Conservation (phyloP, 2,113 vertebrate species). For the Ictalurus furcatus region DNA sequence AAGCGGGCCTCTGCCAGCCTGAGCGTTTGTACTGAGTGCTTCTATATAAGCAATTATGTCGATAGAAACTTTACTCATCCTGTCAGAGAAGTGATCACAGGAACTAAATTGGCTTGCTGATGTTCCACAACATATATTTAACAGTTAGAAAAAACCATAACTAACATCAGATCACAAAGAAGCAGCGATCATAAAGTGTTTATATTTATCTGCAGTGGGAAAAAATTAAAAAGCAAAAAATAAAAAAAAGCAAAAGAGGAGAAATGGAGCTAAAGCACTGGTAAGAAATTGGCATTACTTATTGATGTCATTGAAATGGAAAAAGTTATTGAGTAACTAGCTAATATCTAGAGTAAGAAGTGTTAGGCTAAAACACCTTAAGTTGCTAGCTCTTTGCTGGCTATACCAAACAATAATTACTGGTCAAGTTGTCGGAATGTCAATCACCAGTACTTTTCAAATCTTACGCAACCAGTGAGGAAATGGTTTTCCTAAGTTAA, state of each 20-base stretch:
- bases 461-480: not conserved
- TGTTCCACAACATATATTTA: not conserved
- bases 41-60: not conserved
- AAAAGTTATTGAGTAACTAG: not conserved
- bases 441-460: no score
- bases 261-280: not conserved
- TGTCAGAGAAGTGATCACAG: not conserved
- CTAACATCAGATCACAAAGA: not conserved
- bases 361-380: no score
- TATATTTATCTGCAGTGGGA: not conserved
- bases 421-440: not conserved
- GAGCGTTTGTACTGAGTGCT: not conserved
- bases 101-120: not conserved
- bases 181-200: not conserved
- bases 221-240: not conserved
- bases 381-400: not conserved
- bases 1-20: not conserved
- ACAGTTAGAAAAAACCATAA: not conserved
- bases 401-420: not conserved
- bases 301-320: not conserved
- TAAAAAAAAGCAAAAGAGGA: not conserved
- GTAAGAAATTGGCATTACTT: not conserved
- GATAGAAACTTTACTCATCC: not conserved
- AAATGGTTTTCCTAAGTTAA: not conserved
- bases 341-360: not conserved